Evolutionary conservation across 2,113 vertebrate genomes (phyloP), one percentile per base, ranked within the genome.

Genomic region (Sinocyclocheilus rhinocerous): DNA sequence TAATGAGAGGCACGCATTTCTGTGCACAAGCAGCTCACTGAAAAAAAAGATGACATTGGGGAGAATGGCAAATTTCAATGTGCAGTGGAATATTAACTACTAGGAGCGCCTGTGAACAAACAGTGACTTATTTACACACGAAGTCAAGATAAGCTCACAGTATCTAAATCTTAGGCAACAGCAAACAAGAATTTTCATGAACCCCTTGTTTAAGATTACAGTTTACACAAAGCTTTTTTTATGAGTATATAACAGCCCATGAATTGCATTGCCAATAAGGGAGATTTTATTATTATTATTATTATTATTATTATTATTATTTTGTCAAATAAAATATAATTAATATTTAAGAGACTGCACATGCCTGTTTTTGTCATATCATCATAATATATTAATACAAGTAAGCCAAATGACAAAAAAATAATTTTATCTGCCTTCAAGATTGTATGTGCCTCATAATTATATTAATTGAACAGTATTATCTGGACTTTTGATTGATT

Each of bases 31-130:
- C 26, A 77, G 16, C 75, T 77, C 75, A 16, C 48, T 55, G 48
- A 55, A 77, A 55, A 42, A 76, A 77, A 77, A 77, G 75, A 77
- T 77, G 75, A 77, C 8, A 7, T 24, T 52, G 48, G 75, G 48
- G 75, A 63, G 33, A 80, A 63, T 61, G 55, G 33, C 3, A 39
- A 61, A 61, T 80, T 39, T 42, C 55, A 80, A 39, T 39, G 22
- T 36, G 13, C 55, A 61, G 55, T 61, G 6, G 77, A 80, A 80
- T 80, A 80, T 80, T 80, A 80, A 80, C 57, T 57, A 59, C n/a
- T 57, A 55, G 57, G 6, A 80, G 57, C 11, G 55, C 75, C 75
- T 33, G 24, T 77, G 75, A 77, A 77, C 75, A 77, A 77, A 77
- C 75, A 77, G 75, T 1, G 24, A 59, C 18, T 80, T 80, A 80